Base-by-base conservation (phyloP, 2,888 invertebrate species). In the Eurytoma californica region DNA sequence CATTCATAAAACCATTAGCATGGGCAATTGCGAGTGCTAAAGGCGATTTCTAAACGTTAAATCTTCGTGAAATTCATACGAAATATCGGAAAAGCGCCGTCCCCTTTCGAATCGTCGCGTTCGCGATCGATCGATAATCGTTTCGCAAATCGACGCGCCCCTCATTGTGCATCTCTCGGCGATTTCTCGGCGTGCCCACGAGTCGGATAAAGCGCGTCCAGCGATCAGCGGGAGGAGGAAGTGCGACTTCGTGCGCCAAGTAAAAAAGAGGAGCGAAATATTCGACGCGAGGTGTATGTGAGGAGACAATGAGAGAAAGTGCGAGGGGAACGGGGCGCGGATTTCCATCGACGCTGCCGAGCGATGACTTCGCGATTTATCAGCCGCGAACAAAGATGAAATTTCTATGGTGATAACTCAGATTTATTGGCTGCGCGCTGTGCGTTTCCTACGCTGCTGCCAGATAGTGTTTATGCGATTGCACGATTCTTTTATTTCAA, bases 241-340 rank as follows among this genome's bases (percentile, higher is more conserved):
- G 39, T 18, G 63, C 63, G 14, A 3, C 39, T 14, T 16, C 57
- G 51, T 30, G 47, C 24, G 61, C 13, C 24, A 9, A 39, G 55
- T 12, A 53, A 63, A 72, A 72, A 28, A 18, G 13, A 28, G 30
- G 24, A 7, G 16, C 55, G 47, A 72, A 3, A 16, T 13, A 28
- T 24, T n/a, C n/a, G 53, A 61, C 14, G 30, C 24, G 49, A 61
- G 47, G 51, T 49, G 24, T 20, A 53, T 0, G n/a, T 55, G 47
- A 16, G 58, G 47, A 47, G 72, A 72, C 67, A 72, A 78, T 72
- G 69, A 79, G 73, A 79, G 79, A 79, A 74, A 79, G 79, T 20
- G 72, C 55, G 73, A 78, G 66, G 73, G 66, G 79, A 74, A 65
- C 14, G 53, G 69, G 65, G 58, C 73, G 74, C 51, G 30, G 65